Evolutionary conservation across 30 jellyfish, hydroid and myxozoan genomes (phyloP).

Genomic region (Turritopsis dohrnii): DNA sequence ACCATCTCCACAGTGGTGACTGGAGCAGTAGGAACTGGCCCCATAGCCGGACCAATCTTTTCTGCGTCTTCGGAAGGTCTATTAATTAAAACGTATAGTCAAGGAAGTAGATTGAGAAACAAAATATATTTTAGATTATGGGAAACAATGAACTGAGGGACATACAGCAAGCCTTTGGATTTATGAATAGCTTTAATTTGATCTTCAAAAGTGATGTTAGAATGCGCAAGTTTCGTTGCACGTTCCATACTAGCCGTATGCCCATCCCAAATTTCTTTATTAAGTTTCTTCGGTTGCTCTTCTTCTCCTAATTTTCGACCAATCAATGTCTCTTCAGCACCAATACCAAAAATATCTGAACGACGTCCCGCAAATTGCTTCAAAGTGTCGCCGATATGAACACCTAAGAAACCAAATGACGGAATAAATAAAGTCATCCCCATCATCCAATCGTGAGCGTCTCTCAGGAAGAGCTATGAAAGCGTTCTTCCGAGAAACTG

Average conservation of each 20-base stretch:
- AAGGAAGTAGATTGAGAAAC: not conserved
- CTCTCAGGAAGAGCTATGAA: not conserved
- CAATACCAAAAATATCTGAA: slow-evolving; percentile 98
- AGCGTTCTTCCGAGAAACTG: not conserved
- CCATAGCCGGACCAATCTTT: slow-evolving; percentile 72
- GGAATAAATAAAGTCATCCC: no score
- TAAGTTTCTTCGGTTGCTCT: slow-evolving; percentile 42
- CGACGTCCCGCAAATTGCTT: slow-evolving; percentile 96
- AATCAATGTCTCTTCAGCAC: slow-evolving; percentile 89
- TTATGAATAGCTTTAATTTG: slow-evolving; percentile 94
- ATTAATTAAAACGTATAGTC: not conserved
- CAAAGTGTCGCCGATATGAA: slow-evolving; percentile 78
- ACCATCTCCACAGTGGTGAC: slow-evolving; percentile 12
- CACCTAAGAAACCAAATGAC: slow-evolving; percentile 71
- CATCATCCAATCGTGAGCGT: not conserved
- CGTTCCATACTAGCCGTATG: slow-evolving; percentile 98
- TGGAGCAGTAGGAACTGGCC: slow-evolving; percentile 52
- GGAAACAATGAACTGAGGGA: not conserved
- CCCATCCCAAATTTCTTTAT: slow-evolving; percentile 88
- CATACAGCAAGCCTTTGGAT: slow-evolving; percentile 89
- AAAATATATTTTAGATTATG: not conserved
- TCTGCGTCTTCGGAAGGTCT: slow-evolving; percentile 88
- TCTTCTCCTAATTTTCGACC: slow-evolving; percentile 92
- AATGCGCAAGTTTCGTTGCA: slow-evolving; percentile 89
- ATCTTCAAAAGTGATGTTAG: slow-evolving; percentile 82